phyloP scores from a whole-genome alignment of 2,888 invertebrate species.

The Scaptomyza caliginosa region DNA sequence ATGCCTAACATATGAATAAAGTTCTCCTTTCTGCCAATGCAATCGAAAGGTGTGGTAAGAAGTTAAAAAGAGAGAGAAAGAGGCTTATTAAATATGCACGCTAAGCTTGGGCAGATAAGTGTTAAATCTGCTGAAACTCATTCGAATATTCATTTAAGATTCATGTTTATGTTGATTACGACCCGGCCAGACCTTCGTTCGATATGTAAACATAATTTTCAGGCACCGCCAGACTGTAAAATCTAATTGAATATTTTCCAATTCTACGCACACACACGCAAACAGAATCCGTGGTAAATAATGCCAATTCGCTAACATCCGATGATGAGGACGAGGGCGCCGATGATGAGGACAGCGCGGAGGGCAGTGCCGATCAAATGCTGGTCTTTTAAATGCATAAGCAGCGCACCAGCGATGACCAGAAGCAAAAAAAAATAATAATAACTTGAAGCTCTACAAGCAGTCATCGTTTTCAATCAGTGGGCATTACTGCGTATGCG shows the following conservation, averaged over 20 bases:
- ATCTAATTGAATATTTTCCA: slow-evolving; percentile 45
- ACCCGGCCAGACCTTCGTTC: slow-evolving; percentile 7
- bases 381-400: slow-evolving; percentile 87
- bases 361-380: slow-evolving; percentile 91
- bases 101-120: slow-evolving; percentile 26
- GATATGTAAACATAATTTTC: slow-evolving; percentile 7
- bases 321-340: slow-evolving; percentile 91
- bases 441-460: slow-evolving; percentile 4
- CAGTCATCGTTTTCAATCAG: slow-evolving; percentile 56
- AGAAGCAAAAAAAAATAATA: slow-evolving; percentile 2
- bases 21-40: slow-evolving; percentile 1
- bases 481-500: slow-evolving; percentile 60
- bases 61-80: background rate
- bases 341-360: slow-evolving; percentile 89
- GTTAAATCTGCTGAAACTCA: slow-evolving; percentile 24
- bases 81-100: slow-evolving; percentile 30
- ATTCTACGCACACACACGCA: slow-evolving; percentile 50
- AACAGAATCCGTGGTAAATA: slow-evolving; percentile 85
- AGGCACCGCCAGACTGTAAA: slow-evolving; percentile 8
- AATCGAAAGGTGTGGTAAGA: background rate
- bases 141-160: slow-evolving; percentile 36
- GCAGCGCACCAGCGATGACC: slow-evolving; percentile 35
- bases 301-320: slow-evolving; percentile 86
- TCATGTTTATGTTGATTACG: slow-evolving; percentile 32
- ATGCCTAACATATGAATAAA: slow-evolving; percentile 18